These are phyloP conservation scores for Spinus olivaceus DNA, from an alignment of 2,797 vertebrate genomes.

Conservation along the genomic window DNA sequence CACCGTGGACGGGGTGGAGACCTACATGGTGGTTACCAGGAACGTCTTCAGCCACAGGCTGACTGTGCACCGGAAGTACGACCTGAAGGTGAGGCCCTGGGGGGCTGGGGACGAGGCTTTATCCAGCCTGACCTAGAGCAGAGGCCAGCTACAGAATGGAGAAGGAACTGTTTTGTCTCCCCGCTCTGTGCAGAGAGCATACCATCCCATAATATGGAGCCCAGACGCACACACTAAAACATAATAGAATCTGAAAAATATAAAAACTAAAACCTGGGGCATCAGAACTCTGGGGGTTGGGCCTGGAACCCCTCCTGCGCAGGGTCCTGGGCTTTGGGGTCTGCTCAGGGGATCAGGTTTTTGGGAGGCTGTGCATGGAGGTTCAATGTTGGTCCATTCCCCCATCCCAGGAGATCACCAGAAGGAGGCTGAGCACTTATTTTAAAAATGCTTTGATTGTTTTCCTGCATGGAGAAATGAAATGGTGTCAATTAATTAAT, in stretches of 20 bases:
- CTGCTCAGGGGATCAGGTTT: neutral
- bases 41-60: slow-evolving; percentile 94
- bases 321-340: neutral
- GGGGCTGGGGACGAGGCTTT: neutral
- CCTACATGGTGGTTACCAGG: slow-evolving; percentile 95
- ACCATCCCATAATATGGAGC: neutral
- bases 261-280: neutral
- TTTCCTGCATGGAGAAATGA: neutral
- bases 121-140: neutral
- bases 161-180: neutral
- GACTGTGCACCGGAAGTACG: slow-evolving; percentile 91
- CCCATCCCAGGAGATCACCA: neutral
- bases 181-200: neutral
- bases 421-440: neutral
- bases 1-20: slow-evolving; percentile 91
- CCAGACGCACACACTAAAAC: neutral
- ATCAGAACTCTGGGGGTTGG: neutral
- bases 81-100: slow-evolving; percentile 85
- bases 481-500: neutral
- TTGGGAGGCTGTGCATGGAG: neutral
- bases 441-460: neutral
- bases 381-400: neutral
- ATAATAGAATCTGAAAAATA: neutral
- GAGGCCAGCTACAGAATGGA: neutral
- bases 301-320: neutral